Conservation (phyloP, 2,113 vertebrate species). For the Arvicanthis niloticus region DNA sequence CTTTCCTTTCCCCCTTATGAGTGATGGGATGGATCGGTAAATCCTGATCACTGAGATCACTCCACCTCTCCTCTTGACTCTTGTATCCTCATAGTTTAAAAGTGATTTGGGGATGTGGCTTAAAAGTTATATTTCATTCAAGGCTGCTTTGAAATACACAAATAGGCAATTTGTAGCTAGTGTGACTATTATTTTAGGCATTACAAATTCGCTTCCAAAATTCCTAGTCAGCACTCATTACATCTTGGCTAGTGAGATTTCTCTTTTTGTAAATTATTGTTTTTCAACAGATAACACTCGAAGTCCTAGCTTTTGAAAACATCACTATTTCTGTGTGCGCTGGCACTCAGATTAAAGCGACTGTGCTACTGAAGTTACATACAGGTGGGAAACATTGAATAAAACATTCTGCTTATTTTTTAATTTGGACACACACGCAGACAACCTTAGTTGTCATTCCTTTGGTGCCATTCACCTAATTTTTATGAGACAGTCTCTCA, state of each 20-base stretch:
- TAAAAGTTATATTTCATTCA: conserved; percentile 30
- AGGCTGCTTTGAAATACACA: conserved; percentile 42
- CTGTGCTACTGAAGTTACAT: not conserved
- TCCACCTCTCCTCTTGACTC: not conserved
- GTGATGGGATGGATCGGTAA: not conserved
- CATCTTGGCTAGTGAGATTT: not conserved
- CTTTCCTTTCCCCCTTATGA: not conserved
- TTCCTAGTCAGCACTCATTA: not conserved
- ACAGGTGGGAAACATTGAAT: conserved; percentile 21
- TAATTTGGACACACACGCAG: not conserved
- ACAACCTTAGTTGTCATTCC: not conserved
- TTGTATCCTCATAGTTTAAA: not conserved
- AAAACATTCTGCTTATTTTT: conserved; percentile 31
- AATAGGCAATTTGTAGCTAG: not conserved
- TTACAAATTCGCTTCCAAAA: not conserved
- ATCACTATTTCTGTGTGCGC: not conserved
- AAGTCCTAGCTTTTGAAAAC: not conserved
- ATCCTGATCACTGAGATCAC: not conserved
- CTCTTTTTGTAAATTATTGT: not conserved
- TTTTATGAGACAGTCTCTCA: not conserved
- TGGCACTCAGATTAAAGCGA: not conserved
- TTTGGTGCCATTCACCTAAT: not conserved
- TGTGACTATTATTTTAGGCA: not conserved
- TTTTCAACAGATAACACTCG: not conserved
- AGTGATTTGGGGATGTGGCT: not conserved